Base-by-base conservation (phyloP, 2,888 invertebrate species). In the Rhabditophanes sp. region DNA sequence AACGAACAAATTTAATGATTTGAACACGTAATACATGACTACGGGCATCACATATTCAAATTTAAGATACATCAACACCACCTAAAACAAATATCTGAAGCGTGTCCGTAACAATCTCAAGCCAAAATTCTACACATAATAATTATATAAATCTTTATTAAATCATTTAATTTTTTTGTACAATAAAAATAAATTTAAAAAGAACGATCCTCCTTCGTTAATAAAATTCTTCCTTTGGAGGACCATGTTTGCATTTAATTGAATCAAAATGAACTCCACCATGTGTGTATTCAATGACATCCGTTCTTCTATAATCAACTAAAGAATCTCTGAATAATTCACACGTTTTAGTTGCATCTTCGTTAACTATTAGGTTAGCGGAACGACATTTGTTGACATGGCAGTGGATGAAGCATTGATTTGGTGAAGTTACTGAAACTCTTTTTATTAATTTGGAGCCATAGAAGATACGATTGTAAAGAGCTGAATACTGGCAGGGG, bases 221-320 rank as follows among this genome's bases (percentile, higher is more conserved):
- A 25, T 8, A 25, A 25, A 25, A 25, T 17, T 25, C 17, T 17
- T 16, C 9, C 16, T 9, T 2, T 16, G 17, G 17, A 5, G 4
- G 17, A 25, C 15, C 28, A 20, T 47, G 48, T 21, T 62, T 49
- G 30, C 61, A 61, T 25, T 46, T 46, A 37, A 61, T 61, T 11
- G 56, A 54, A 33, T 61, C 61, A 28, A 61, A 61, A 41, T 61
- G 56, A 20, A 61, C 61, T 12, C 56, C 53, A 11, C 48, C 41
- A 8, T 49, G 42, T 18, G 57, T 57, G 30, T 49, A 60, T 4
- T 43, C 46, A 20, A 61, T 46, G 32, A 62, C 55, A 34, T 61
- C 55, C 11, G 57, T 50, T 11, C 43, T 24, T 4, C 62, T 50
- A 39, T 58, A 61, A 36, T 61, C 61, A 25, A 61, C 53, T 12